Conservation (phyloP, 2,797 vertebrate genomes). For the Enteromius viviparus region DNA sequence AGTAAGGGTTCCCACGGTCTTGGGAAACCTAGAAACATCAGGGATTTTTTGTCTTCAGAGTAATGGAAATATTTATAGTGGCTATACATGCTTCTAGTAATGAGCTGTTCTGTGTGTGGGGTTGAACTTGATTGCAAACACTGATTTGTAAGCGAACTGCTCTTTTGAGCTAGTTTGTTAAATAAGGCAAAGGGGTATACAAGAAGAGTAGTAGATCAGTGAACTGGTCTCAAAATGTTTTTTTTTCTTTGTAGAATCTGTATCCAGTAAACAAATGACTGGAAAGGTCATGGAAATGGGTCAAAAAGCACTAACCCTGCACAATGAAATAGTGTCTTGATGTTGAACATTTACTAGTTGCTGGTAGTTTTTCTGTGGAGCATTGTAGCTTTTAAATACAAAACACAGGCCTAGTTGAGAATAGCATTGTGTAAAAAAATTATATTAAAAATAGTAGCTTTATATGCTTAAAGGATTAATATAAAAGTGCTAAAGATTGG, state of each 20-base stretch:
- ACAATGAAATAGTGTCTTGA: neutral
- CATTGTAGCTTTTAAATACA: neutral
- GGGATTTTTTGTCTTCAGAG: constrained; percentile 7
- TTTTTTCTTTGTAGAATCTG: neutral
- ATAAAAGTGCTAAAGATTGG: neutral
- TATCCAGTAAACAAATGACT: neutral
- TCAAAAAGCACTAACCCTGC: neutral
- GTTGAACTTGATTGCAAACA: neutral
- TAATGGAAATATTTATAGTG: constrained; percentile 10
- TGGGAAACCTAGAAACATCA: constrained; percentile 15
- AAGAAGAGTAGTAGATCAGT: neutral
- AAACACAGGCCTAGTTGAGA: neutral
- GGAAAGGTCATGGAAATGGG: neutral
- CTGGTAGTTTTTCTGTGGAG: neutral
- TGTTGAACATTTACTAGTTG: constrained; percentile 3
- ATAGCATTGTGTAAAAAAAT: neutral
- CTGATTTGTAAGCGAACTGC: neutral
- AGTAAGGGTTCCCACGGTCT: neutral
- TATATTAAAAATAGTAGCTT: neutral
- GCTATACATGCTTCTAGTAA: neutral
- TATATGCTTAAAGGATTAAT: neutral
- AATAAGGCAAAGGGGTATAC: neutral
- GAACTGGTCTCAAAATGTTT: neutral
- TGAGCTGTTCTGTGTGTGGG: neutral
- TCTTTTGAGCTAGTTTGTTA: neutral